phyloP scores from a whole-genome alignment of 2,888 invertebrate species.

The Steinernema carpocapsae region DNA sequence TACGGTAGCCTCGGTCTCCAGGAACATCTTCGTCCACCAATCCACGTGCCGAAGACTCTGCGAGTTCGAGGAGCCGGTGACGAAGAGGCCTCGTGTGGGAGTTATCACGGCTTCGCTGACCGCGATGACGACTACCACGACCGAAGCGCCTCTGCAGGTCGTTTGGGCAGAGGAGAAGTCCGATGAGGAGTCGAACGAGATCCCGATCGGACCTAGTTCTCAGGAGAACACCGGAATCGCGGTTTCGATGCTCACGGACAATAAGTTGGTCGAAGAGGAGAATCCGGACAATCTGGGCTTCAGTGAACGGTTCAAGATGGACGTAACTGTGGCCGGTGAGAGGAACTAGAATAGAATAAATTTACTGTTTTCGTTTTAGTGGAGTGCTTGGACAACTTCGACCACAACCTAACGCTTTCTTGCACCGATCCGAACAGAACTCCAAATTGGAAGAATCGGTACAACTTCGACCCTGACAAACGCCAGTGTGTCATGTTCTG shows the following conservation, averaged over 20 bases:
- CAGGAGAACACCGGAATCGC: not conserved
- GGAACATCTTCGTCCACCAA: slow-evolving; percentile 48
- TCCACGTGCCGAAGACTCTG: slow-evolving; percentile 47
- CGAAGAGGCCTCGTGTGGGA: slow-evolving; percentile 6
- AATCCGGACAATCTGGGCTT: not conserved
- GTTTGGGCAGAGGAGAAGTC: slow-evolving; percentile 5
- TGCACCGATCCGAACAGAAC: slow-evolving; percentile 45
- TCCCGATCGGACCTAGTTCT: not conserved
- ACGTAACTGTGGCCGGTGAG: slow-evolving; percentile 19
- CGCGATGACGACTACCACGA: slow-evolving; percentile 2
- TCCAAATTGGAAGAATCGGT: slow-evolving; percentile 41
- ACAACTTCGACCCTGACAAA: slow-evolving; percentile 45
- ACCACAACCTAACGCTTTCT: slow-evolving; percentile 50
- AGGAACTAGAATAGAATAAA: not conserved
- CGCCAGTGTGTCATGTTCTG: slow-evolving; percentile 64
- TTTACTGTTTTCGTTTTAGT: slow-evolving; percentile 42
- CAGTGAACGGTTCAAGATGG: slow-evolving; percentile 18
- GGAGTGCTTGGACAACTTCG: slow-evolving; percentile 60
- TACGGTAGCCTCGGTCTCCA: slow-evolving; percentile 16
- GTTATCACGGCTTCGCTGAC: slow-evolving; percentile 37
- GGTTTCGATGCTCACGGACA: slow-evolving; percentile 26
- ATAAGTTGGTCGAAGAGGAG: slow-evolving; percentile 27
- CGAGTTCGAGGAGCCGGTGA: slow-evolving; percentile 34
- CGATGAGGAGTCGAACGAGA: slow-evolving; percentile 5
- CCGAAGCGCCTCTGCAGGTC: not conserved